Evolutionary conservation across 2,888 invertebrate genomes (phyloP).

Genomic region (Epinotia demarniana): DNA sequence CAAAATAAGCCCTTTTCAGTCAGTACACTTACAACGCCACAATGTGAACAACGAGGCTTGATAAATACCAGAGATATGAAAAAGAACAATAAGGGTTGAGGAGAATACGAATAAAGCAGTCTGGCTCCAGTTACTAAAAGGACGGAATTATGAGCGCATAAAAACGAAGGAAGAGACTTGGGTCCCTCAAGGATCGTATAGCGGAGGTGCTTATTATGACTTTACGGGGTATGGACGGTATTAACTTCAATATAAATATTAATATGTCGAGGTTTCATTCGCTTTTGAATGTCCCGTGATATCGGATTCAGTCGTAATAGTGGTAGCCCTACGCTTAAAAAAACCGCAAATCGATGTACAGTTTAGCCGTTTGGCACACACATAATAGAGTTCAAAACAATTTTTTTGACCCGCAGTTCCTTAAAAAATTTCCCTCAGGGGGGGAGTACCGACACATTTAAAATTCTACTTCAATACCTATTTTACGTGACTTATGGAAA

Average conservation of each 20-base stretch:
- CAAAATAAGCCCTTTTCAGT: conserved; percentile 38
- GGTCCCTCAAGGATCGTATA: conserved; percentile 35
- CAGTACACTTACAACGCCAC: conserved; percentile 46
- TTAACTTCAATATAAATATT: conserved; percentile 38
- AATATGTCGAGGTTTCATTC: conserved; percentile 29
- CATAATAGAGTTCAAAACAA: too few relatives aligned
- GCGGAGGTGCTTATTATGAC: conserved; percentile 41
- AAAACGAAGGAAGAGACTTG: conserved; percentile 56
- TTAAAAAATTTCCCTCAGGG: too few relatives aligned
- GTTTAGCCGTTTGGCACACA: too few relatives aligned
- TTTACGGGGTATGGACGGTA: conserved; percentile 23
- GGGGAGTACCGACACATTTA: too few relatives aligned
- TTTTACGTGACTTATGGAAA: too few relatives aligned
- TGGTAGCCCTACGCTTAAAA: too few relatives aligned
- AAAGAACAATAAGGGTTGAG: conserved; percentile 67
- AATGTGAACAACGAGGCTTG: conserved; percentile 60
- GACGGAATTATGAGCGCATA: conserved; percentile 66
- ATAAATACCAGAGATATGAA: conserved; percentile 65
- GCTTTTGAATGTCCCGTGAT: background rate
- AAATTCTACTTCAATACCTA: too few relatives aligned
- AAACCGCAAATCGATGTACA: too few relatives aligned
- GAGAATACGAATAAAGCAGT: conserved; percentile 66
- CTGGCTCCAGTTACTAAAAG: conserved; percentile 59
- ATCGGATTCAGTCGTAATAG: background rate
- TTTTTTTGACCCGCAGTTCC: too few relatives aligned